Base-by-base conservation (phyloP, 2,113 vertebrate species). In the Gnathonemus echidnorhynchus region DNA sequence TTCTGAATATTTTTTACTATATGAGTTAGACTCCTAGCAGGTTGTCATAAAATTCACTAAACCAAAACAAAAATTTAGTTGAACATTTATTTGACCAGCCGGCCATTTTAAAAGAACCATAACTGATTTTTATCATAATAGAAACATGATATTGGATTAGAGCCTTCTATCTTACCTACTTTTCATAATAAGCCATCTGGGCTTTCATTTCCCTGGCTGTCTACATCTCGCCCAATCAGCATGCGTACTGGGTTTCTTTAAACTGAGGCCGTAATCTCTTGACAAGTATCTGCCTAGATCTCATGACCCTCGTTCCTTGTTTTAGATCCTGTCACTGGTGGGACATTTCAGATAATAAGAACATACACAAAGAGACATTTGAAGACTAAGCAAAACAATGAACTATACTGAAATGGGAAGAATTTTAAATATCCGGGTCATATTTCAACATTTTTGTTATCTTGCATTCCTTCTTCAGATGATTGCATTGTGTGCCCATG, bases 131-230 rank as follows among this genome's bases (percentile, higher is more conserved):
- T 39, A 84, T 86, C n/a, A 48, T 70, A 45, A 84, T 3, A 46
- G 89, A 89, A 85, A 87, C 42, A 86, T n/a, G 87, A 86, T 87
- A 90, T 27, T 90, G 83, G 83, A 86, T 87, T 52, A 90, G 62
- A 89, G 45, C 88, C 42, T 53, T 35, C 13, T 53, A 89, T 24
- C 45, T 42, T 66, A 39, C 24, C 83, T 74, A 50, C 45, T 89
- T 88, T 46, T 84, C 42, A 66, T 90, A 84, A 56, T 45, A 90
- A 83, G 87, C 49, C 77, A 89, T 21, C 56, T 48, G 13, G 52
- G n/a, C 39, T 87, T 89, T 53, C 46, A 66, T 86, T 86, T 83
- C 42, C 31, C 49, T 89, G 83, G 56, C 53, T 70, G 48, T 53
- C 46, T 89, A 39, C 56, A 42, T 42, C 52, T 84, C 48, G 52